Base-by-base conservation (phyloP, 2,888 invertebrate genomes). In the Phytoseiulus persimilis region DNA sequence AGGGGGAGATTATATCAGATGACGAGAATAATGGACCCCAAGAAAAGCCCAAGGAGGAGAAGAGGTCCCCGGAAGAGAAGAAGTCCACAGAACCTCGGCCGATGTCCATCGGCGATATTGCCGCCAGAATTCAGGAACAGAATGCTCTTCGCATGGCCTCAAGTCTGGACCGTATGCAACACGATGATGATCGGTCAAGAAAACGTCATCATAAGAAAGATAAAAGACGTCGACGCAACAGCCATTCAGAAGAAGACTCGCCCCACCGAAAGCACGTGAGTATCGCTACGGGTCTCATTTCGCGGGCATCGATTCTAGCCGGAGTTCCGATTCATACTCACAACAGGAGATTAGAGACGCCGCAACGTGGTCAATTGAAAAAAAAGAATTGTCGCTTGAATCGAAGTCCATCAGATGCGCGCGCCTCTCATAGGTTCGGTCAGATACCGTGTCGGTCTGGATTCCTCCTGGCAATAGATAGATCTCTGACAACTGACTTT, bases 251-350 rank as follows among this genome's bases (percentile, higher is more conserved):
- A n/a, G 87, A 87, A 6, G 87, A 87, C 18, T 87, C 87, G 6
- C 87, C 87, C 39, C 87, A 87, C 45, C 32, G 87, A n/a, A 87
- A 87, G 31, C 87, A 87, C 31, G 87, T 87, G 87, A n/a, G 87
- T 33, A 83, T 23, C 28, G 23, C 32, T n/a, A 32, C 6, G 14
- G 6, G 9, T 65, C 5, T 28, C 65, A 65, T 28, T 28, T 65
- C 65, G 14, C 46, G 6, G 46, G 6, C 46, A 65, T 65, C 23
- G 18, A 65, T 65, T 65, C 65, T 46, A 46, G n/a, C n/a, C n/a
- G n/a, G n/a, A n/a, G n/a, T n/a, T n/a, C n/a, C n/a, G n/a, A n/a
- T n/a, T n/a, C n/a, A n/a, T n/a, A n/a, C n/a, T n/a, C n/a, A n/a
- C n/a, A n/a, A n/a, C n/a, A n/a, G n/a, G n/a, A n/a, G n/a, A n/a